Evolutionary conservation across 2,888 invertebrate genomes (phyloP).

Genomic region (Leptarthrus brevirostris): DNA sequence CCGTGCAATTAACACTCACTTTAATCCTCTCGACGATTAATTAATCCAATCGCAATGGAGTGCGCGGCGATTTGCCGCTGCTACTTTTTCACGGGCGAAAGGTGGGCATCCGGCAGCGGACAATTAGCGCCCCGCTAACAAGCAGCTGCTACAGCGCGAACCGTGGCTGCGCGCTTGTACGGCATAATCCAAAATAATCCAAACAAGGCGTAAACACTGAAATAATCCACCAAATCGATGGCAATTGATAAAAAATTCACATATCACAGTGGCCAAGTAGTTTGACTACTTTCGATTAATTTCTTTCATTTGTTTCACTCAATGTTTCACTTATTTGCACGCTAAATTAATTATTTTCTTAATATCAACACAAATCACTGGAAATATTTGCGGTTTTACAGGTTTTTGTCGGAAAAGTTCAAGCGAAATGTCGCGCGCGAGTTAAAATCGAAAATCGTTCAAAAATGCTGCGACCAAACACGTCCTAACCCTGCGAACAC

Average conservation of each 20-base stretch:
- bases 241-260: neutral
- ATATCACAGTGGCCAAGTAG: neutral
- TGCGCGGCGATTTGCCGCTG: neutral
- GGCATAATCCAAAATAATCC: slow-evolving; percentile 39
- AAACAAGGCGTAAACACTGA: slow-evolving; percentile 26
- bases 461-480: neutral
- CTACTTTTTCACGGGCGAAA: neutral
- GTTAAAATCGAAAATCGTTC: slow-evolving; percentile 3
- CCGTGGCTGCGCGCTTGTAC: slow-evolving; percentile 5
- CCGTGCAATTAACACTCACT: slow-evolving; percentile 40
- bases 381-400: too few species aligned
- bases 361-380: too few species aligned
- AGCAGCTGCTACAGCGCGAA: neutral
- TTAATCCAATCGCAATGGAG: slow-evolving; percentile 38
- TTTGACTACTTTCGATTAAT: neutral
- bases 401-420: neutral
- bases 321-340: too few species aligned
- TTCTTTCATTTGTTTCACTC: too few species aligned
- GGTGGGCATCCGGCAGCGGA: neutral
- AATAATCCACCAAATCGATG: slow-evolving; percentile 11
- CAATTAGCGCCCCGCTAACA: slow-evolving; percentile 23
- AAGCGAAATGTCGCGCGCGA: slow-evolving; percentile 17
- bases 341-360: too few species aligned
- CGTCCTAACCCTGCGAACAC: slow-evolving; percentile 35
- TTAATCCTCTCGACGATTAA: slow-evolving; percentile 41